Evolutionary conservation across 2,888 invertebrate species (phyloP).

Genomic region (Drosophila histrio): DNA sequence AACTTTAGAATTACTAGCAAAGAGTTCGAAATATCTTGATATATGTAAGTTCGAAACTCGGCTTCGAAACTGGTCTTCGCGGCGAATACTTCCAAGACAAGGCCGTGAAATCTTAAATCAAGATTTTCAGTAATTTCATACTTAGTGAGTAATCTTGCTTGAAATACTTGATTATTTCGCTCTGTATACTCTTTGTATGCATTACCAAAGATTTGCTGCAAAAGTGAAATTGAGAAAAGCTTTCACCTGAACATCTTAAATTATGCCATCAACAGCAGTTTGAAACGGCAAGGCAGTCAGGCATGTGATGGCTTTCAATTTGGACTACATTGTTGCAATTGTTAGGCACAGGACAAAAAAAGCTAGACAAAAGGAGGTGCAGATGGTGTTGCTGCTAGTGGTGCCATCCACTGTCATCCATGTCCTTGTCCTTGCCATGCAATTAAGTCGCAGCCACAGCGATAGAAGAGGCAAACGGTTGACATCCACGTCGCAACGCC

Average conservation of each 20-base stretch:
- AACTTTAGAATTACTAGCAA: no score
- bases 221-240: not conserved
- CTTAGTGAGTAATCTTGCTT: no score
- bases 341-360: conserved; percentile 1
- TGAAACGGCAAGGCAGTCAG: not conserved
- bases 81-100: no score
- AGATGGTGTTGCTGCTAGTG: not conserved
- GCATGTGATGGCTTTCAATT: conserved; percentile 20
- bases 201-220: not conserved
- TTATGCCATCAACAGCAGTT: not conserved
- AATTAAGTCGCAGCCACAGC: conserved; percentile 45
- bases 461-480: conserved; percentile 29
- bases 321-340: conserved; percentile 16
- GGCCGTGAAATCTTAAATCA: no score
- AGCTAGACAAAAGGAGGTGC: not conserved
- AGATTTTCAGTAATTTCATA: no score
- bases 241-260: not conserved
- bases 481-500: conserved; percentile 35
- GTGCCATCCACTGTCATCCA: not conserved
- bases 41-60: no score
- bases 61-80: no score
- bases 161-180: no score
- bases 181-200: not conserved
- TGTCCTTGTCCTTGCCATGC: conserved; percentile 46
- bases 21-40: no score